A percentile compares a stretch with the other conserved stretches of the same genome.
Conservation (phyloP, 2,113 vertebrate genomes). For the Podarcis raffonei region DNA sequence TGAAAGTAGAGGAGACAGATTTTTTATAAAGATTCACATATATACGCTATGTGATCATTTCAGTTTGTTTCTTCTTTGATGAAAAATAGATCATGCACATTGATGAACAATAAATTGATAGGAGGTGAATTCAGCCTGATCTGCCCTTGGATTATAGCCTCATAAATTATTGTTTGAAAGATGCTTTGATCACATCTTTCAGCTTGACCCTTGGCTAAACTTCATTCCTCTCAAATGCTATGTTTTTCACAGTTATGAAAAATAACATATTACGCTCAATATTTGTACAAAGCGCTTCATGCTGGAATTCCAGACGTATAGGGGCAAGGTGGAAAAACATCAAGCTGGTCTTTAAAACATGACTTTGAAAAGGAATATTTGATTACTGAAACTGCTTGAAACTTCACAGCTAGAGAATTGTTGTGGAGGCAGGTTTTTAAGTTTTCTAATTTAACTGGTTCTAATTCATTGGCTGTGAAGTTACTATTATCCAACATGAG, state of each 20-base stretch:
- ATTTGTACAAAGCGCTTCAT: background rate
- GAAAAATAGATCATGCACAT: conserved; percentile 2
- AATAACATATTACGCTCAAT: background rate
- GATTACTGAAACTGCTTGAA: background rate
- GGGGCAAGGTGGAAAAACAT: background rate
- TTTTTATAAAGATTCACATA: background rate
- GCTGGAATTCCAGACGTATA: background rate
- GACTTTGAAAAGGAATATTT: background rate
- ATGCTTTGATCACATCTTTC: conserved; percentile 6
- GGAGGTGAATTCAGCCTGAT: background rate
- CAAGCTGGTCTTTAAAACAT: background rate
- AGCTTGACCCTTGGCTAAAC: conserved; percentile 8
- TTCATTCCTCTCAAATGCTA: background rate
- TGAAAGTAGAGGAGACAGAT: background rate
- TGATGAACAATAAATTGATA: conserved; percentile 16
- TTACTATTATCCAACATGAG: background rate
- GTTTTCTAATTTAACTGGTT: background rate
- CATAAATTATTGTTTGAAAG: conserved; percentile 5
- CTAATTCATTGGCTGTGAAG: background rate
- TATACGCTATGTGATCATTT: background rate
- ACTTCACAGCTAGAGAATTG: background rate
- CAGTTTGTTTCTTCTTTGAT: background rate
- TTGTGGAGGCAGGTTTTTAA: background rate
- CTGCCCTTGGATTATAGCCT: background rate
- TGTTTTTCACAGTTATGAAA: background rate